Base-by-base conservation (phyloP, 2,797 vertebrate species). In the Cheirogaleus major region DNA sequence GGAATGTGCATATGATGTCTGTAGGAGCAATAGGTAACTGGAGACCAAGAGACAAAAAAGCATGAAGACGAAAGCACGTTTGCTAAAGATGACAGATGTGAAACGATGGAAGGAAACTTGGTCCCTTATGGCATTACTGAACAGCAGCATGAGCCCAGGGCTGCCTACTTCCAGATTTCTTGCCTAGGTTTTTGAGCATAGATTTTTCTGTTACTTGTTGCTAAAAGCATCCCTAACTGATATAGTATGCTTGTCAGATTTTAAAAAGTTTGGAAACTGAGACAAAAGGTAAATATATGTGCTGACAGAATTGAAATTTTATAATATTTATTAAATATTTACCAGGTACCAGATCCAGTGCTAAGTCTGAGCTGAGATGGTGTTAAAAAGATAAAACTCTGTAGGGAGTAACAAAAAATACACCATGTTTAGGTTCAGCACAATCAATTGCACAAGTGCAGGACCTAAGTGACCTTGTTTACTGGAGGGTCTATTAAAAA, bases 281-380 rank as follows among this genome's bases (percentile, higher is more conserved):
- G 78, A 69, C 14, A 12, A 91, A 91, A 11, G n/a, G 15, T 70
- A 57, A 88, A 76, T 30, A 55, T 52, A 75, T 78, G 41, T 50
- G 27, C 7, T 45, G 55, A 61, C 32, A 61, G n/a, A 70, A 43
- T 32, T 4, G 30, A 61, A 50, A 79, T 17, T 43, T 83, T 30
- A 32, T 59, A 88, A 52, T 63, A 15, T 30, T 30, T 75, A 35
- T 55, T 82, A 75, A 61, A 84, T 70, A 35, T 8, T 61, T 67
- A 41, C 25, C 35, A 63, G 22, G 23, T 45, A 61, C 72, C 32
- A 79, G 32, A 73, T 57, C 17, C 22, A 61, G 48, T 32, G 43
- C 5, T 61, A 82, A 23, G 27, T 45, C 55, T 76, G 75, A 50
- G 32, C 13, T 89, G 73, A 95, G 80, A 91, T 76, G 45, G 25